Base-by-base conservation (phyloP, 2,888 invertebrate genomes). In the Aproaerema taeniolella region DNA sequence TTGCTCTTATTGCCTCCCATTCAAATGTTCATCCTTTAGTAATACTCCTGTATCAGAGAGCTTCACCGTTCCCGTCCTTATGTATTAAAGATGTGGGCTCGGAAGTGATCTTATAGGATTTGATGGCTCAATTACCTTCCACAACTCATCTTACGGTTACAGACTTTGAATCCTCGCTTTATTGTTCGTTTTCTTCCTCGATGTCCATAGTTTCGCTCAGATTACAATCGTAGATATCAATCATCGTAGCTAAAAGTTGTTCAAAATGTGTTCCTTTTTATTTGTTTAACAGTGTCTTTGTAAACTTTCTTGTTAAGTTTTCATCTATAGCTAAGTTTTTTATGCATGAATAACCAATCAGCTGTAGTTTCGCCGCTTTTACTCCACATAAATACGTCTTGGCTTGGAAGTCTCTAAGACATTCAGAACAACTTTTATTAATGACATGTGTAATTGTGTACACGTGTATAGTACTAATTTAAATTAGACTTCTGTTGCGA, bases 401-500 rank as follows among this genome's bases (percentile, higher is more conserved):
- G 35, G 26, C 26, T 26, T 10, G n/a, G 8, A 5, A 28, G 26
- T 26, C 16, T 24, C 12, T 15, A 6, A 32, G 26, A 26, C 26
- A 26, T 26, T 26, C 33, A 4, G 24, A 17, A 32, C 20, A n/a
- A 24, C 25, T 24, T 33, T 7, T 26, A 28, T 28, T 10, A 35
- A 28, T 16, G 15, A 12, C 10, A 28, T 35, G 11, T 11, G n/a
- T 28, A 12, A 16, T 16, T 35, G 11, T 11, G n/a, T 28, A 31
- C 35, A 40, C 40, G 35, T 35, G 40, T 40, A 25, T 40, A 31
- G 31, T 40, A 25, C 31, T 31, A 15, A 15, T 35, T 40, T 31
- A 20, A 35, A 31, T 35, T 20, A 13, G n/a, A 8, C 5, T 26
- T 26, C 29, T 25, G 17, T 6, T 10, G 12, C 33, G 13, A 13